Base-by-base conservation (phyloP, 1,140 invertebrate genomes). In the Helicorthomorpha holstii region DNA sequence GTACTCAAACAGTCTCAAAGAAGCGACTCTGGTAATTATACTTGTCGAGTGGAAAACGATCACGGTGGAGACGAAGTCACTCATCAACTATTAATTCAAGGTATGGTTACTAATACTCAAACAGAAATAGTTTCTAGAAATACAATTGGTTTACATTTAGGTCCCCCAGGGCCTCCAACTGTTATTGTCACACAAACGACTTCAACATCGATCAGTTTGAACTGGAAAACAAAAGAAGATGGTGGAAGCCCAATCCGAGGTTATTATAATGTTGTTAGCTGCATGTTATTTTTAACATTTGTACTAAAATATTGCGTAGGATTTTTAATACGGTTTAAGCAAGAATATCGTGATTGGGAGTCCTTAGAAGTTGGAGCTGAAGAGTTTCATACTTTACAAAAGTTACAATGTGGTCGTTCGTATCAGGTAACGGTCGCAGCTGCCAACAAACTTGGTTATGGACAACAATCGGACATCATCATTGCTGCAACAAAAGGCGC, bases 321-420 rank as follows among this genome's bases (percentile, higher is more conserved):
- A 22, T 89, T 88, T 64, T 89, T 85, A n/a, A 76, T 92, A 55
- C 83, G 88, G 62, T 92, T 88, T 70, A 91, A 91, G 66, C 83
- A 82, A 26, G 88, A 91, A 69, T 91, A 89, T 61, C 86, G 86
- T 24, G 86, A 92, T 61, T 90, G 85, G 86, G 84, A 89, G 49
- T 59, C 56, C 26, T 52, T 57, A 14, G 52, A 62, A 27, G 21
- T 57, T 22, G 26, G 21, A 4, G 2, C 4, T 3, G 25, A 24
- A 7, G 3, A 10, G 10, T 4, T 85, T 49, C 85, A 88, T 66
- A 87, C 34, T n/a, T 45, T 59, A 7, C 52, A 62, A 50, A 57
- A 54, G 7, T 41, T 64, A 21, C 59, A 61, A 48, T 64, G 62
- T 53, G 91, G 83, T 62, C 90, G 86, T 52, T 80, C 84, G 71